Evolutionary conservation across 1,140 invertebrate genomes (phyloP).

Genomic region (Chironomus tepperi): DNA sequence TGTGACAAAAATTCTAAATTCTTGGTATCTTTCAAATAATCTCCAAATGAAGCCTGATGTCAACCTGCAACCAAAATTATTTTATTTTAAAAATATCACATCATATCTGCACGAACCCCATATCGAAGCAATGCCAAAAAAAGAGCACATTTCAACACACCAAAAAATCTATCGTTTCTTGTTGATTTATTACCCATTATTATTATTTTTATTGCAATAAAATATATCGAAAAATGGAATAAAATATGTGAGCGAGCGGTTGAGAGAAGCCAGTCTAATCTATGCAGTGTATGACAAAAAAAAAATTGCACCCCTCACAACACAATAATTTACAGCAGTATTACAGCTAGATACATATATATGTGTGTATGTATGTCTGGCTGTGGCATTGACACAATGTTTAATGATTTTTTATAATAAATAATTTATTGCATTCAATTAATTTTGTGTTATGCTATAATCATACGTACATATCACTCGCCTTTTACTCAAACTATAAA

Average conservation of each 20-base stretch:
- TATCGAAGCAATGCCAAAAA: neutral
- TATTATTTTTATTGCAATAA: neutral
- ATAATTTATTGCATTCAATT: slow-evolving; percentile 24
- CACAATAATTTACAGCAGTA: neutral
- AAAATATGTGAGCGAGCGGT: no score
- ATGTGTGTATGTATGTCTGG: neutral
- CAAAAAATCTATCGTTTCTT: neutral
- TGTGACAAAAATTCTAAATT: no score
- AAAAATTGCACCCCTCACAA: neutral
- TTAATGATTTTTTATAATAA: slow-evolving; percentile 20
- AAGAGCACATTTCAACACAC: neutral
- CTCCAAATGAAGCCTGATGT: no score
- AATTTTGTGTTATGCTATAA: neutral
- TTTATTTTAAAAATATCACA: no score
- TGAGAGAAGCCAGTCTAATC: neutral
- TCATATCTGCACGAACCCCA: no score
- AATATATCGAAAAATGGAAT: no score
- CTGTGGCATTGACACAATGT: slow-evolving; percentile 17
- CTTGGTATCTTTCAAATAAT: no score
- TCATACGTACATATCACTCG: slow-evolving; percentile 10
- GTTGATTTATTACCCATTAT: slow-evolving; percentile 20
- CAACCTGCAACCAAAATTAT: no score
- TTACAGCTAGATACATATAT: no score
- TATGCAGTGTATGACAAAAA: neutral
- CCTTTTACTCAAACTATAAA: neutral